Base-by-base conservation (phyloP, 2,113 vertebrate genomes). In the Piaya cayana region DNA sequence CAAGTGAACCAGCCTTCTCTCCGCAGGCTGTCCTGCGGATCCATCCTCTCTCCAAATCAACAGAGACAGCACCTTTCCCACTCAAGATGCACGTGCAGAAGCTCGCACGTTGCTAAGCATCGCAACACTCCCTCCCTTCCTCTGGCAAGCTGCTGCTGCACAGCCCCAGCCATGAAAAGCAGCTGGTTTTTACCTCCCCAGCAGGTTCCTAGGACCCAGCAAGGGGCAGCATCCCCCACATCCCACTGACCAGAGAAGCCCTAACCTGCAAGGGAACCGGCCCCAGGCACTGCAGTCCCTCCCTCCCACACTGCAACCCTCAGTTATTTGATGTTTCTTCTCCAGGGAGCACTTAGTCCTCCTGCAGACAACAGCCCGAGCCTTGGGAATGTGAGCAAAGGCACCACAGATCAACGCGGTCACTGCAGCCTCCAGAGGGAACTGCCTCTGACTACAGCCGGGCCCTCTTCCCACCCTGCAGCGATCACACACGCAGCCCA, bases 1-100 rank as follows among this genome's bases (percentile, higher is more conserved):
- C 5, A 32, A 59, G 69, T 22, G 64, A 90, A 32, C 8, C 32
- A 45, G 45, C 9, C 47, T 93, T 19, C 58, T 68, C 80, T 80
- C 39, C 75, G 43, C 25, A 39, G 79, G 62, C 80, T 82, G 39
- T 19, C 52, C 68, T 29, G 63, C 47, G 55, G 12, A 49, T 9
- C 15, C 53, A 47, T 23, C 39, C 36, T 12, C 69, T 37, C 55
- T 62, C 37, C n/a, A 52, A 8, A 53, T 5, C 63, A 23, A 8
- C 32, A 62, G 19, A 30, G 21, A 29, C 68, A 86, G 68, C 45
- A 70, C 45, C 58, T 43, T 60, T 32, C 59, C 45, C 63, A 69
- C 21, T 39, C 0, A 2, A 82, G 71, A n/a, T 20, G 11, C 21
- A 7, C 0, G 2, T 5, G 19, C 1, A 6, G 7, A 32, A 72